A percentile compares a stretch with the other conserved stretches of the same genome.
These are phyloP conservation scores for Eupleurogrammus muticus DNA, from an alignment of 2,797 vertebrate genomes.

Conservation along the genomic window DNA sequence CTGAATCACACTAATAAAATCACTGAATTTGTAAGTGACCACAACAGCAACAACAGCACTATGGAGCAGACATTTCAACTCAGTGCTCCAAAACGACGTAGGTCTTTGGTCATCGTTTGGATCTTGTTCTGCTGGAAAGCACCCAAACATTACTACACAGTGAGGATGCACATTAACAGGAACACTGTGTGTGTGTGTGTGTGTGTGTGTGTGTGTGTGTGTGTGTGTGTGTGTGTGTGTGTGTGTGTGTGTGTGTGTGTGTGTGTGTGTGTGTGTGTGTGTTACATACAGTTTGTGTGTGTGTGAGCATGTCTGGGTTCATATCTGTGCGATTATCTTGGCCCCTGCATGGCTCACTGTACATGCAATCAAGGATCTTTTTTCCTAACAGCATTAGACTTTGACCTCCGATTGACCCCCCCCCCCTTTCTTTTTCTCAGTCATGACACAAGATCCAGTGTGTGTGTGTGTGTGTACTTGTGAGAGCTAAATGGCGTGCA, in stretches of 20 bases:
- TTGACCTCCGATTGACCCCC: constrained; percentile 76
- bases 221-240: constrained; percentile 57
- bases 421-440: constrained; percentile 47
- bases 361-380: constrained; percentile 66
- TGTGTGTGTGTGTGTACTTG: constrained; percentile 28
- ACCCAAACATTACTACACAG: constrained; percentile 77
- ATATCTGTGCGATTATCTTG: constrained; percentile 66
- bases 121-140: constrained; percentile 64
- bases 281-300: constrained; percentile 22
- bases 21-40: constrained; percentile 51
- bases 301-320: constrained; percentile 39
- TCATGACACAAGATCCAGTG: constrained; percentile 70
- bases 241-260: constrained; percentile 23
- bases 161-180: constrained; percentile 71
- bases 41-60: constrained; percentile 65
- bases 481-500: constrained; percentile 27
- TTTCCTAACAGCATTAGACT: constrained; percentile 71
- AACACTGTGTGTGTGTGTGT: constrained; percentile 46
- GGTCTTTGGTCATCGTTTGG: constrained; percentile 79
- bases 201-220: constrained; percentile 24
- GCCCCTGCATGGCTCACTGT: constrained; percentile 67
- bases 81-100: constrained; percentile 40
- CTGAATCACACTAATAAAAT: constrained; percentile 72
- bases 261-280: constrained; percentile 31
- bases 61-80: constrained; percentile 49